phyloP scores from a whole-genome alignment of 2,113 vertebrate genomes.

The Recurvirostra avosetta region DNA sequence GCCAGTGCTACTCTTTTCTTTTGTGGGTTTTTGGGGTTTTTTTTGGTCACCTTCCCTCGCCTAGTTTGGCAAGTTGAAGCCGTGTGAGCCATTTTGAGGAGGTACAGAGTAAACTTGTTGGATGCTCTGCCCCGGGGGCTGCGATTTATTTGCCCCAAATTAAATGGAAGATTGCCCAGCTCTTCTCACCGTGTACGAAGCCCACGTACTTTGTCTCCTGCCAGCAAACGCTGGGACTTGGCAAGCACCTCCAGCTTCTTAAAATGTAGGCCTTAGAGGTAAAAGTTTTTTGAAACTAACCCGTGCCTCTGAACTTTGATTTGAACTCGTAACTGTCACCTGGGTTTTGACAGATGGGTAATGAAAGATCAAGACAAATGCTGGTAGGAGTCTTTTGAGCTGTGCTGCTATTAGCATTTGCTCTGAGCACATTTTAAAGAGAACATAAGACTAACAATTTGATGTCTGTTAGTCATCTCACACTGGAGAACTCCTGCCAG shows the following conservation, averaged over 20 bases:
- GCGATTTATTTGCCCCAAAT: background rate
- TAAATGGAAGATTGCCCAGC: background rate
- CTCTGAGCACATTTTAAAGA: conserved; percentile 36
- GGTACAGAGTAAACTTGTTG: background rate
- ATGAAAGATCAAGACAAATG: conserved; percentile 58
- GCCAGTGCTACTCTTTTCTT: background rate
- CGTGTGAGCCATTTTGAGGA: background rate
- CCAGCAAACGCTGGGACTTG: background rate
- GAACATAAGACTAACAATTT: conserved; percentile 48
- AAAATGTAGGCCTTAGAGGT: background rate
- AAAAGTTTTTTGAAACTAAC: conserved; percentile 29
- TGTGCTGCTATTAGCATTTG: conserved; percentile 54
- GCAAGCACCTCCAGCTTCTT: background rate
- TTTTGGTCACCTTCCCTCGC: background rate
- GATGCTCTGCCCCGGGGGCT: background rate
- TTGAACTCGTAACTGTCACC: conserved; percentile 40
- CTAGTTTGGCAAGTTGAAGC: background rate
- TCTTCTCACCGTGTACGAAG: background rate
- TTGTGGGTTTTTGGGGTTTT: background rate
- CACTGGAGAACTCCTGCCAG: conserved; percentile 13
- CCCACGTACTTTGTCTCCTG: background rate
- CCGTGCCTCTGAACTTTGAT: conserved; percentile 45
- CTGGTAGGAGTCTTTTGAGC: conserved; percentile 52
- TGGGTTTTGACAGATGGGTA: conserved; percentile 56
- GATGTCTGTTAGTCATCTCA: conserved; percentile 59